These are phyloP conservation scores for Brachylomia viminalis DNA, from an alignment of 2,888 invertebrate genomes.

Conservation along the genomic window DNA sequence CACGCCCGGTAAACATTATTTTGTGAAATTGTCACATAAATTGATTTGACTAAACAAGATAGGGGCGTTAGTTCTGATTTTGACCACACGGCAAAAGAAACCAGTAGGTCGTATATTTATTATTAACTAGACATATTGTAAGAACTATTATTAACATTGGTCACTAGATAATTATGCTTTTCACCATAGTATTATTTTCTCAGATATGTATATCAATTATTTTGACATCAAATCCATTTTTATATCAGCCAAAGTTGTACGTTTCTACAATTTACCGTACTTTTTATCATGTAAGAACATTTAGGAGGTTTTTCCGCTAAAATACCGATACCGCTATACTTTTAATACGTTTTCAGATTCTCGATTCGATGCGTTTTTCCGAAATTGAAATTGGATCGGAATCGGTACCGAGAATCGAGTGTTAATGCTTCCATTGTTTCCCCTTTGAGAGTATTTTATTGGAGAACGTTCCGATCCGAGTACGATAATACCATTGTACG, in stretches of 20 bases:
- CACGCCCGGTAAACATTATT: no score
- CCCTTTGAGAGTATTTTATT: conserved; percentile 43
- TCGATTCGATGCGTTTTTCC: conserved; percentile 38
- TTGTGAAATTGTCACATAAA: not conserved
- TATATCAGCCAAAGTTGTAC: not conserved
- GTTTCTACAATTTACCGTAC: not conserved
- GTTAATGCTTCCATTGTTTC: conserved; percentile 55
- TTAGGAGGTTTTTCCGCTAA: not conserved
- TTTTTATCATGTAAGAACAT: not conserved
- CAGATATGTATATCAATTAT: no score
- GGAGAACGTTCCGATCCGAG: conserved; percentile 7
- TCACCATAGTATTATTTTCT: not conserved
- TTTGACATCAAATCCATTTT: not conserved
- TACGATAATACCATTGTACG: conserved; percentile 38
- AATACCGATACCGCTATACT: not conserved
- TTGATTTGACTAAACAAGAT: not conserved
- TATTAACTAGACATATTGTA: not conserved
- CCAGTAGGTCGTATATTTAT: not conserved
- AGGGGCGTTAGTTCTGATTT: not conserved
- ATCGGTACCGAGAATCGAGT: conserved; percentile 33
- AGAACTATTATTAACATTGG: not conserved
- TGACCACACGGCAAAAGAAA: not conserved
- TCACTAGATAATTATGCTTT: not conserved
- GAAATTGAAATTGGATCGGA: conserved; percentile 45
- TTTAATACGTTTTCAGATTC: conserved; percentile 25